A percentile compares a stretch with the other conserved stretches of the same genome.
Evolutionary conservation across 2,888 invertebrate species (phyloP).

Genomic region (Nebria brevicollis): DNA sequence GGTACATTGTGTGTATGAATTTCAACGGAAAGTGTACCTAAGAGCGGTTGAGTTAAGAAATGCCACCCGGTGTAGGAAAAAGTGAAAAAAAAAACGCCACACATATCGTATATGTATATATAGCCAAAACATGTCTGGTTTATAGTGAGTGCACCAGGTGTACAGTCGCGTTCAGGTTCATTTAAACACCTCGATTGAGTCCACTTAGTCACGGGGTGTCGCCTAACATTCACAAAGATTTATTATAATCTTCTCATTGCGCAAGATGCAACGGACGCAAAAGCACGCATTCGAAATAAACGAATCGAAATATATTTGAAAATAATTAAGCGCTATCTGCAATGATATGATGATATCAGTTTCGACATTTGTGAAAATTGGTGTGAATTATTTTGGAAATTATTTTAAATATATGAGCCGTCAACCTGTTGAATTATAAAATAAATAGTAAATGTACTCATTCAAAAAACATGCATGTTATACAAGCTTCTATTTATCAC

Average conservation of each 20-base stretch:
- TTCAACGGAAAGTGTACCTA: no score
- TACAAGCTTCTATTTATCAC: background rate
- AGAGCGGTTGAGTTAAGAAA: background rate
- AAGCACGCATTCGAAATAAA: no score
- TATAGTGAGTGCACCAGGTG: conserved; percentile 4
- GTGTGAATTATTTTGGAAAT: background rate
- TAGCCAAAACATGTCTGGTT: conserved; percentile 11
- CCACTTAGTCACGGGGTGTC: conserved; percentile 20
- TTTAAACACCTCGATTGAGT: conserved; percentile 5
- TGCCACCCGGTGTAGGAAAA: background rate
- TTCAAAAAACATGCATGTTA: background rate
- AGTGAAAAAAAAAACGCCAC: no score
- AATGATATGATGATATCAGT: background rate
- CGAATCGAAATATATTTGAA: background rate
- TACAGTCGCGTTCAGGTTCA: conserved; percentile 1
- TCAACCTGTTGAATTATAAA: conserved; percentile 1
- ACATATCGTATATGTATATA: background rate
- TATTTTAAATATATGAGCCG: background rate
- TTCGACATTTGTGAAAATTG: background rate
- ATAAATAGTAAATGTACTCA: background rate
- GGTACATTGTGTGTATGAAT: no score
- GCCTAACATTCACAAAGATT: background rate
- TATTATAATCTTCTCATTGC: background rate
- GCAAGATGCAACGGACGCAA: no score
- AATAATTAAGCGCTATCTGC: background rate